Conservation (phyloP, 1,140 invertebrate species). For the Physella acuta region DNA sequence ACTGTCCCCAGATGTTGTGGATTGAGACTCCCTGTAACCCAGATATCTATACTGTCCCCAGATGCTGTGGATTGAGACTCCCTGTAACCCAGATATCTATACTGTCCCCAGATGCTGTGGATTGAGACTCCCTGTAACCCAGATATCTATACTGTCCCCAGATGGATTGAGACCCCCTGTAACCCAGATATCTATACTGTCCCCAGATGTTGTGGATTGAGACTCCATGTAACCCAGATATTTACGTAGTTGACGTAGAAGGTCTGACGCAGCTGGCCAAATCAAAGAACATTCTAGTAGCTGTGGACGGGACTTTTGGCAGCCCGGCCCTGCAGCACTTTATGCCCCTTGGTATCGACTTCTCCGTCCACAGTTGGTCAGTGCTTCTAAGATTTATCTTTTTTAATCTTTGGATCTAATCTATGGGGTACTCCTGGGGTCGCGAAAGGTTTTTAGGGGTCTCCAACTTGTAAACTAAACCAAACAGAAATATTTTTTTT, state of each 20-base stretch:
- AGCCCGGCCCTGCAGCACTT: slow-evolving; percentile 80
- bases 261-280: slow-evolving; percentile 70
- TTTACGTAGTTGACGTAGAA: slow-evolving; percentile 86
- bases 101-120: too few relatives aligned
- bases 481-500: too few relatives aligned
- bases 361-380: slow-evolving; percentile 19
- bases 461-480: too few relatives aligned
- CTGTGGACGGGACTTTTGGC: slow-evolving; percentile 94
- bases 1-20: slow-evolving; percentile 78
- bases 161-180: not conserved
- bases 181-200: slow-evolving; percentile 13
- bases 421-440: too few relatives aligned
- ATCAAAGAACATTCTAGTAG: slow-evolving; percentile 71
- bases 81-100: too few relatives aligned
- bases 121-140: too few relatives aligned
- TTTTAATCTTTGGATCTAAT: too few relatives aligned
- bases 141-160: too few relatives aligned
- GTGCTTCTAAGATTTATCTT: too few relatives aligned
- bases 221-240: slow-evolving; percentile 89
- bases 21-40: slow-evolving; percentile 96
- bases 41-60: slow-evolving; percentile 80
- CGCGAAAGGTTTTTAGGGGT: too few relatives aligned
- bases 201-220: slow-evolving; percentile 89
- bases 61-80: too few relatives aligned
- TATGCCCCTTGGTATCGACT: slow-evolving; percentile 73